Conservation (phyloP, 2,113 vertebrate species). For the Arizona elegans region DNA sequence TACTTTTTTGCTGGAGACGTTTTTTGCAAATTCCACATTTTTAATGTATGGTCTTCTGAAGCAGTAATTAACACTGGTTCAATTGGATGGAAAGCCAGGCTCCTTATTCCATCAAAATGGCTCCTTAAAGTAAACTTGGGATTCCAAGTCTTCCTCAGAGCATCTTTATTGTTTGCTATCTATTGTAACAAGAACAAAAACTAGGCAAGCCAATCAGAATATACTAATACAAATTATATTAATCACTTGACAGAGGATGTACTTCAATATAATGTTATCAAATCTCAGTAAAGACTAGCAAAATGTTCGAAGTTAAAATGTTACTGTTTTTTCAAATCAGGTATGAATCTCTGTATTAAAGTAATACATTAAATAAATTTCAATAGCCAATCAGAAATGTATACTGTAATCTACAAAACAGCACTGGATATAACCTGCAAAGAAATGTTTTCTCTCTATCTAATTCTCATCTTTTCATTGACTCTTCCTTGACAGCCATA, state of each 20-base stretch:
- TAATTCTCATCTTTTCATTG: not conserved
- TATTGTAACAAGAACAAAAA: conserved; percentile 63
- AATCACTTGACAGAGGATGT: not conserved
- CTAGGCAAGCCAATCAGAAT: not conserved
- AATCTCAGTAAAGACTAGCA: not conserved
- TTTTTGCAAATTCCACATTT: conserved; percentile 99
- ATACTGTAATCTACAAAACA: not conserved
- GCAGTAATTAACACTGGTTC: conserved; percentile 97
- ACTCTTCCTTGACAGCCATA: not conserved
- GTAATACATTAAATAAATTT: not conserved
- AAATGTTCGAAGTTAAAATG: not conserved
- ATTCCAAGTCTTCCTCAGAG: conserved; percentile 97
- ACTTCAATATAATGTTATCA: not conserved
- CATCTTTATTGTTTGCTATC: conserved; percentile 97
- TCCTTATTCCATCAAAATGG: conserved; percentile 95
- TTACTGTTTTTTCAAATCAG: not conserved
- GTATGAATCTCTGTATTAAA: not conserved
- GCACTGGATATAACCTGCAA: not conserved
- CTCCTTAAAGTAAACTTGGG: conserved; percentile 97
- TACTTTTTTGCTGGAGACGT: conserved; percentile 97
- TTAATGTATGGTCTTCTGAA: conserved; percentile 96
- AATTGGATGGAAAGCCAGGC: conserved; percentile 89
- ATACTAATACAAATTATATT: not conserved
- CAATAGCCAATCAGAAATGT: not conserved
- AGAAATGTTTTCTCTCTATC: not conserved